A percentile compares a stretch with the other conserved stretches of the same genome.
Conservation (phyloP, 92 coral and sea anemone genomes). For the Bergia puertoricense region DNA sequence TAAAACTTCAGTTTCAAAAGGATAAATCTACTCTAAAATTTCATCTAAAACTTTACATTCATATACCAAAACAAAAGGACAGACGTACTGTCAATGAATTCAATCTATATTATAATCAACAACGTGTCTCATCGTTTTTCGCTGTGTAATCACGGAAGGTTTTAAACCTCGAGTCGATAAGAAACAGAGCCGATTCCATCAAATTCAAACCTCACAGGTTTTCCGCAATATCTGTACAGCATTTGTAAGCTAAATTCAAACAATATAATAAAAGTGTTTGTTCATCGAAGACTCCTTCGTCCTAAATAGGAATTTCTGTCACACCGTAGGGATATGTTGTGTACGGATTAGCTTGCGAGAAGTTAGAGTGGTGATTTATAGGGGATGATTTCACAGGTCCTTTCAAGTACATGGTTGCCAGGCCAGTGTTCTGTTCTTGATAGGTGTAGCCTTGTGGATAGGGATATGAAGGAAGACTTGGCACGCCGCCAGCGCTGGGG, state of each 20-base stretch:
- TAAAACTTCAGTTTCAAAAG: slow-evolving; percentile 3
- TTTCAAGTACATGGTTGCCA: slow-evolving; percentile 72
- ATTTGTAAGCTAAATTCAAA: slow-evolving; percentile 15
- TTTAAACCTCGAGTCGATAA: slow-evolving; percentile 46
- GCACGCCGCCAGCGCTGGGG: slow-evolving; percentile 67
- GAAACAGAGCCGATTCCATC: slow-evolving; percentile 25
- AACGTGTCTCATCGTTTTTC: slow-evolving; percentile 32
- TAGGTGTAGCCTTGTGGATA: slow-evolving; percentile 77
- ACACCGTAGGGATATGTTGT: slow-evolving; percentile 81
- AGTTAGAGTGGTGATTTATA: slow-evolving; percentile 81
- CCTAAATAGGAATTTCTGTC: slow-evolving; percentile 85
- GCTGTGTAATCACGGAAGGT: slow-evolving; percentile 42
- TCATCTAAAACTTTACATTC: slow-evolving; percentile 42
- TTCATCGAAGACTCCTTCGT: slow-evolving; percentile 18
- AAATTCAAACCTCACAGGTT: slow-evolving; percentile 33
- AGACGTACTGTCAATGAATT: slow-evolving; percentile 44
- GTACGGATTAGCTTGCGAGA: slow-evolving; percentile 83
- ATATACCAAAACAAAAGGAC: slow-evolving; percentile 42
- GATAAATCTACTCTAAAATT: slow-evolving; percentile 34
- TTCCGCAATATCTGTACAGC: slow-evolving; percentile 19
- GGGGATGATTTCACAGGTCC: slow-evolving; percentile 68
- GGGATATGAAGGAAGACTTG: slow-evolving; percentile 70
- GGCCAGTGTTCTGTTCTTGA: slow-evolving; percentile 73
- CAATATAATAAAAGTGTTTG: slow-evolving; percentile 38
- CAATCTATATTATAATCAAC: slow-evolving; percentile 32